These are phyloP conservation scores for Mus pahari DNA, from an alignment of 2,113 vertebrate species.

Conservation along the genomic window DNA sequence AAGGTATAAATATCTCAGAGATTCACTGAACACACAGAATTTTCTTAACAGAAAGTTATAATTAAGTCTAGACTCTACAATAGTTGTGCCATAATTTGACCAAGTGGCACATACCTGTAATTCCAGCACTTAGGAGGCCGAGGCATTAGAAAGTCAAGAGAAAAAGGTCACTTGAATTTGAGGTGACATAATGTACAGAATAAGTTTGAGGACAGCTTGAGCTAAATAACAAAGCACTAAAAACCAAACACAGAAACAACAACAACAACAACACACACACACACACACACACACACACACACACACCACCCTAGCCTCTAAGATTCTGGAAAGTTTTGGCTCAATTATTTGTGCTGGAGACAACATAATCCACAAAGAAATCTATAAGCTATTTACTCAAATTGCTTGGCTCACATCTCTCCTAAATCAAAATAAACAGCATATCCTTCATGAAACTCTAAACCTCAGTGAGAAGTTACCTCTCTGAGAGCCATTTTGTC, in stretches of 20 bases:
- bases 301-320: background rate
- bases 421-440: background rate
- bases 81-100: background rate
- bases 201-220: background rate
- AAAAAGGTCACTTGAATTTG: background rate
- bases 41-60: background rate
- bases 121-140: background rate
- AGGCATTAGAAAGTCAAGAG: background rate
- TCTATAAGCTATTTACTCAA: background rate
- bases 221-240: background rate
- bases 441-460: background rate
- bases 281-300: background rate
- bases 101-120: background rate
- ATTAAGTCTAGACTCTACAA: background rate
- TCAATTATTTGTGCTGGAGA: background rate
- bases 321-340: background rate
- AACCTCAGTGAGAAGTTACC: background rate
- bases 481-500: background rate
- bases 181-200: background rate
- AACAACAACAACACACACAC: background rate
- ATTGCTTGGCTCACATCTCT: background rate
- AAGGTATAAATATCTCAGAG: background rate
- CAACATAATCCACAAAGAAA: background rate
- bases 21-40: background rate
- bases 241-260: background rate